Conservation (phyloP, 2,888 invertebrate species). For the Drosophila acutilabella region DNA sequence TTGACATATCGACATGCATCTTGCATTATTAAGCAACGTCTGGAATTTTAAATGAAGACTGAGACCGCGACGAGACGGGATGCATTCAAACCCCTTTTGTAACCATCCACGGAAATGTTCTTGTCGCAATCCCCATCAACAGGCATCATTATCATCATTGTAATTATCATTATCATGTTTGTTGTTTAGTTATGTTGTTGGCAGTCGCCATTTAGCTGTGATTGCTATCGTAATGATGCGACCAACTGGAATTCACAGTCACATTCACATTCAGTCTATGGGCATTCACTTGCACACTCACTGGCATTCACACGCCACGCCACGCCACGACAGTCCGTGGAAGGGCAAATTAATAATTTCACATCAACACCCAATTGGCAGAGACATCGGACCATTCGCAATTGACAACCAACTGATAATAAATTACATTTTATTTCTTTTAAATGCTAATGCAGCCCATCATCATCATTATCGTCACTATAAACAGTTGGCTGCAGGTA, state of each 20-base stretch:
- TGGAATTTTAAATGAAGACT: constrained; percentile 81
- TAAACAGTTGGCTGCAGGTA: background rate
- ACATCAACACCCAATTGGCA: constrained; percentile 74
- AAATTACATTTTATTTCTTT: constrained; percentile 81
- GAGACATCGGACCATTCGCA: constrained; percentile 26
- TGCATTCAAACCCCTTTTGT: constrained; percentile 11
- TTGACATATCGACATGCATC: constrained; percentile 83
- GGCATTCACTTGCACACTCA: constrained; percentile 49
- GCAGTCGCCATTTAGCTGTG: constrained; percentile 68
- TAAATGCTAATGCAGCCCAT: constrained; percentile 69
- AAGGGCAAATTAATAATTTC: constrained; percentile 71
- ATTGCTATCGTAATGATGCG: constrained; percentile 79
- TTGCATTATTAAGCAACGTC: constrained; percentile 80
- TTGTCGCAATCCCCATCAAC: constrained; percentile 46
- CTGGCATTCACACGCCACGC: constrained; percentile 64
- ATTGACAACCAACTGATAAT: constrained; percentile 73
- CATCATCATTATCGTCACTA: background rate
- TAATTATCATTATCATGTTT: constrained; percentile 7
- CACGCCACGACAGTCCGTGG: background rate
- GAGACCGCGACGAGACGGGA: constrained; percentile 52
- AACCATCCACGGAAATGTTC: constrained; percentile 61
- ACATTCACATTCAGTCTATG: constrained; percentile 53
- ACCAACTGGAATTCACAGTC: constrained; percentile 61
- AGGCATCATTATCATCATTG: constrained; percentile 20
- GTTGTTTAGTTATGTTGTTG: constrained; percentile 18